Base-by-base conservation (phyloP, 2,888 invertebrate genomes). In the Parnassius glacialis region DNA sequence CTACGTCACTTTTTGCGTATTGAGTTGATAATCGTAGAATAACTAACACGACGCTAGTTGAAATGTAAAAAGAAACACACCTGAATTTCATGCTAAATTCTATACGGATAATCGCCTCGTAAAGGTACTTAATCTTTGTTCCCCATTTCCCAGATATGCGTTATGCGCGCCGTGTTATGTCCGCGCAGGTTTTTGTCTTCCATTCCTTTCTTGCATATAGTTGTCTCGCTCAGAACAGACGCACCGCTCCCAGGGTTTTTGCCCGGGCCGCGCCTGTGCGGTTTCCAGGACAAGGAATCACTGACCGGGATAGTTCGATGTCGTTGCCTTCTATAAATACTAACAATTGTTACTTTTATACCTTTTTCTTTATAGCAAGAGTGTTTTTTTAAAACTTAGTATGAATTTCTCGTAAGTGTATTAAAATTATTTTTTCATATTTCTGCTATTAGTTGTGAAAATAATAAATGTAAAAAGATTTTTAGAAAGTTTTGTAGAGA, bases 121-220 rank as follows among this genome's bases (percentile, higher is more conserved):
- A 41, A n/a, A 16, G 3, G 9, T 11, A 13, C 2, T n/a, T 70
- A 73, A 48, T 84, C 85, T 81, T 57, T 84, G 78, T 45, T 71
- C 42, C 58, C 68, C 75, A 73, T 78, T 79, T 74, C 74, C 78
- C 77, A 85, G 84, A 80, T 82, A 87, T 87, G 85, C 84, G 71
- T 73, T 82, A 87, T 87, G 85, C 84, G 71, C 73, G 79, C 78
- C 70, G 71, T 75, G 85, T 74, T 74, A 81, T 80, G 83, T 75
- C 68, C 74, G 79, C 83, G 81, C 85, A 81, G 73, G 78, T 84
- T 84, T 81, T 81, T 82, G 73, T 78, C 70, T 48, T 59, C 64
- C 70, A 66, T 78, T 81, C 69, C 81, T 66, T 78, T 59, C 71
- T 79, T 73, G 11, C 65, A 57, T 72, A 2, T 2, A 3, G 20